These are phyloP conservation scores for Lepus townsendii DNA, from an alignment of 2,797 vertebrate species.

Conservation along the genomic window DNA sequence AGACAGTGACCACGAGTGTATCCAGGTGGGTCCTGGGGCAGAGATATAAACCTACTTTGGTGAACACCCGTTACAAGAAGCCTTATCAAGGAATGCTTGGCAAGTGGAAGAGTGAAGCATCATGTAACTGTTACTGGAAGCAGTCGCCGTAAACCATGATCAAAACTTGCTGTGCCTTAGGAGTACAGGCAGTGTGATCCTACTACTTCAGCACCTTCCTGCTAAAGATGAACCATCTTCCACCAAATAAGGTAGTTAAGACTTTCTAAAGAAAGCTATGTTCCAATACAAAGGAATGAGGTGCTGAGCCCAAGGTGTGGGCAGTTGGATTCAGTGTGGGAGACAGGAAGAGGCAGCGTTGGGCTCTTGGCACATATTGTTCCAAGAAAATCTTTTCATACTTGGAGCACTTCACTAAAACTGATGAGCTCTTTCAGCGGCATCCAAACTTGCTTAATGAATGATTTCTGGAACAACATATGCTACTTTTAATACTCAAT, in stretches of 20 bases:
- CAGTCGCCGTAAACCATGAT: neutral
- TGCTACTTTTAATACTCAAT: neutral
- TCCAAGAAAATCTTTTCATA: neutral
- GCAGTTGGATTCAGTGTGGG: neutral
- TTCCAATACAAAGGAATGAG: neutral
- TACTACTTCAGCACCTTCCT: neutral
- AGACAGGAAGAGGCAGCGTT: neutral
- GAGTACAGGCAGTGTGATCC: neutral
- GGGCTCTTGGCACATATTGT: neutral
- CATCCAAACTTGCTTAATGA: neutral
- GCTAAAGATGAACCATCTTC: neutral
- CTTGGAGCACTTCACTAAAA: neutral
- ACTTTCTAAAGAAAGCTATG: neutral
- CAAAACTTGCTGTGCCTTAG: neutral
- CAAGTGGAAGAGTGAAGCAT: neutral
- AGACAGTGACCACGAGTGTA: too few relatives aligned
- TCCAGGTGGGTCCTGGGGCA: neutral
- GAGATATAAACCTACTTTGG: neutral
- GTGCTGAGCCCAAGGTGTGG: neutral
- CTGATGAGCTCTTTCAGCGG: neutral
- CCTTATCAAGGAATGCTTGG: neutral
- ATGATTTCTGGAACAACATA: neutral
- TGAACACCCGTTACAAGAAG: neutral
- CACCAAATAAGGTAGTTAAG: neutral
- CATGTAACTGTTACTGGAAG: neutral